A percentile compares a stretch with the other conserved stretches of the same genome.
These are phyloP conservation scores for Endotricha flammealis DNA, from an alignment of 2,888 invertebrate genomes.

Conservation along the genomic window DNA sequence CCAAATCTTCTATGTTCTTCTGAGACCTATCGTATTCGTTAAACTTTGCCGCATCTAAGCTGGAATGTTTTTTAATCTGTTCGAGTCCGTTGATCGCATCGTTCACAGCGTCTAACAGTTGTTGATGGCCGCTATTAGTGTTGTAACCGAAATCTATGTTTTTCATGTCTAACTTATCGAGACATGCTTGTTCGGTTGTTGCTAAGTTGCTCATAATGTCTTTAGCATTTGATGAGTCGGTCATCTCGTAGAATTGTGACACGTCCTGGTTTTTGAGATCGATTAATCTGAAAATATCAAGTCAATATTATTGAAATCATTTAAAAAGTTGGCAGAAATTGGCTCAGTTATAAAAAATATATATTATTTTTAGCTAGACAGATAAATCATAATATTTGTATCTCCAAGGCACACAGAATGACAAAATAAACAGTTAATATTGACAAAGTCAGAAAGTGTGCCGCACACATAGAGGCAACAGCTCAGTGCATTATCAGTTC, in stretches of 20 bases:
- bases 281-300: slow-evolving; percentile 56
- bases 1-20: slow-evolving; percentile 33
- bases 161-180: slow-evolving; percentile 51
- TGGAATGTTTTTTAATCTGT: slow-evolving; percentile 56
- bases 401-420: no score
- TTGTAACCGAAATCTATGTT: slow-evolving; percentile 62
- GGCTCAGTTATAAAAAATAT: no score
- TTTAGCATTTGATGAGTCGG: slow-evolving; percentile 37
- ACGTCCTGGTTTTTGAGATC: slow-evolving; percentile 48
- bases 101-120: slow-evolving; percentile 57
- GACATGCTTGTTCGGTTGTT: slow-evolving; percentile 35
- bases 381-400: no score
- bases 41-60: slow-evolving; percentile 47
- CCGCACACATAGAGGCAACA: no score
- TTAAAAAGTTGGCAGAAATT: no score
- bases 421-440: no score
- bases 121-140: slow-evolving; percentile 50
- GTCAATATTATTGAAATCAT: no score
- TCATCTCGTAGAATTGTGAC: slow-evolving; percentile 40
- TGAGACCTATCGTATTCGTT: slow-evolving; percentile 45
- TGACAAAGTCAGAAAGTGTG: no score
- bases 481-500: no score
- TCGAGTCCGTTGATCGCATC: slow-evolving; percentile 60
- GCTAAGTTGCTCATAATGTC: slow-evolving; percentile 37
- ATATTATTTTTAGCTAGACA: no score